Percentiles rank a stretch among this genome's conserved stretches.
These are phyloP conservation scores for Festucalex cinctus DNA, from an alignment of 2,113 vertebrate genomes.

Conservation along the genomic window DNA sequence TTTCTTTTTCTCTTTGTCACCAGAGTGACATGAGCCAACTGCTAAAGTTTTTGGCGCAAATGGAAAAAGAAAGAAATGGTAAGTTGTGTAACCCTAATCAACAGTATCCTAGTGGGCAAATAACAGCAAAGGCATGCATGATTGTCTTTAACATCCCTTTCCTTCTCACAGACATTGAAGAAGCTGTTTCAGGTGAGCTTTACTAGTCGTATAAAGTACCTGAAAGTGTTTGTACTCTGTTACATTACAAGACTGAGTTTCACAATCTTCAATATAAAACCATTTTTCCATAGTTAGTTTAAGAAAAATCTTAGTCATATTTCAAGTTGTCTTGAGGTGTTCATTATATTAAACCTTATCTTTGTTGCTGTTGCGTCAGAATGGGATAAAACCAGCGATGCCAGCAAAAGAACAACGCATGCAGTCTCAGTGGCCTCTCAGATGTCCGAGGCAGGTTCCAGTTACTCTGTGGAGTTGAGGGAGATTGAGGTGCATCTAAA, in stretches of 20 bases:
- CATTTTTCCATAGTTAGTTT: background rate
- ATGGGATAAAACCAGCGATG: conserved; percentile 69
- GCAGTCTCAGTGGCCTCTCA: conserved; percentile 38
- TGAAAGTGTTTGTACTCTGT: too few species aligned
- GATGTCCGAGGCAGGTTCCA: conserved; percentile 31
- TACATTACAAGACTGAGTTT: too few species aligned
- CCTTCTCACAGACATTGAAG: conserved; percentile 73
- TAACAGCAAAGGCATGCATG: background rate
- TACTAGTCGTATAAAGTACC: conserved; percentile 56
- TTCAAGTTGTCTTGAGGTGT: background rate
- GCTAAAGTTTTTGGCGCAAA: conserved; percentile 50
- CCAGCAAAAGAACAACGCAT: conserved; percentile 59
- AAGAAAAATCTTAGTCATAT: background rate
- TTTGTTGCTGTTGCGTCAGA: conserved; percentile 69
- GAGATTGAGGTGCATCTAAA: conserved; percentile 9
- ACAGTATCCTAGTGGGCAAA: background rate
- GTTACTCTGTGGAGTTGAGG: conserved; percentile 17
- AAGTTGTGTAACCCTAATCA: background rate
- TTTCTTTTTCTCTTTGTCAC: conserved; percentile 1
- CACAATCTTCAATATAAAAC: background rate
- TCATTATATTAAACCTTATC: background rate
- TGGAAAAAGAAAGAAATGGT: conserved; percentile 51
- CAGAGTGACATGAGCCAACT: conserved; percentile 56
- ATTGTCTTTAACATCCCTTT: background rate
- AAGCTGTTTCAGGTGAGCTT: conserved; percentile 76